Evolutionary conservation across 2,888 invertebrate genomes (phyloP).

Genomic region (Aleiodes leptofemur): DNA sequence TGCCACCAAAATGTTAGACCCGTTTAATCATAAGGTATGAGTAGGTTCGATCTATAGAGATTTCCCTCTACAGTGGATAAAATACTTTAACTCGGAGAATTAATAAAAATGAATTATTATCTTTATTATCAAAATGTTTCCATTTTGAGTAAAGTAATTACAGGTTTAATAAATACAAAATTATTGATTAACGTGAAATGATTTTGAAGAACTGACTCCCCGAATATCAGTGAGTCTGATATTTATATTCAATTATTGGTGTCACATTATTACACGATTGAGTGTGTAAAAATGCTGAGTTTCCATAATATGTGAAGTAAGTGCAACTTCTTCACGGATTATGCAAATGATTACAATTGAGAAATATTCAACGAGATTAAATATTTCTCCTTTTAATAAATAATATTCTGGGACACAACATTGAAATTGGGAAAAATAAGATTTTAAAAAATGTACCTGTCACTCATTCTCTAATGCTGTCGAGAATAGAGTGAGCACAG

Average conservation of each 20-base stretch:
- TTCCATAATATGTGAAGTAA: too few relatives aligned
- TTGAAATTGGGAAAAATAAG: too few relatives aligned
- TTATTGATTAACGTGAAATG: neutral
- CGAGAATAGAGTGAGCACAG: too few relatives aligned
- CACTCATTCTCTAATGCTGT: too few relatives aligned
- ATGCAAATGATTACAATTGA: too few relatives aligned
- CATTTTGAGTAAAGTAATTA: neutral
- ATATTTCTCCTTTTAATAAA: too few relatives aligned
- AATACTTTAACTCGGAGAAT: neutral
- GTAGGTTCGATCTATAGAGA: neutral
- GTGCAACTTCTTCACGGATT: too few relatives aligned
- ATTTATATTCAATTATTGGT: neutral
- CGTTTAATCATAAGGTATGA: neutral
- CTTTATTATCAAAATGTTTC: neutral
- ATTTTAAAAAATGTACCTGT: too few relatives aligned
- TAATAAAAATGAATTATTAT: neutral
- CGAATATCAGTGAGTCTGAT: neutral
- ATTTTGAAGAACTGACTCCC: neutral
- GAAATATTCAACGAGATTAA: too few relatives aligned
- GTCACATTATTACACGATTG: neutral
- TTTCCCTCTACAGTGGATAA: neutral
- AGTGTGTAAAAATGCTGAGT: too few relatives aligned
- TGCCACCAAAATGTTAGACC: conserved; percentile 9
- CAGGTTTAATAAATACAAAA: neutral
- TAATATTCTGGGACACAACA: too few relatives aligned